A percentile compares a stretch with the other conserved stretches of the same genome.
Evolutionary conservation across 2,113 vertebrate species (phyloP).

Genomic region (Pycnonotus jocosus): DNA sequence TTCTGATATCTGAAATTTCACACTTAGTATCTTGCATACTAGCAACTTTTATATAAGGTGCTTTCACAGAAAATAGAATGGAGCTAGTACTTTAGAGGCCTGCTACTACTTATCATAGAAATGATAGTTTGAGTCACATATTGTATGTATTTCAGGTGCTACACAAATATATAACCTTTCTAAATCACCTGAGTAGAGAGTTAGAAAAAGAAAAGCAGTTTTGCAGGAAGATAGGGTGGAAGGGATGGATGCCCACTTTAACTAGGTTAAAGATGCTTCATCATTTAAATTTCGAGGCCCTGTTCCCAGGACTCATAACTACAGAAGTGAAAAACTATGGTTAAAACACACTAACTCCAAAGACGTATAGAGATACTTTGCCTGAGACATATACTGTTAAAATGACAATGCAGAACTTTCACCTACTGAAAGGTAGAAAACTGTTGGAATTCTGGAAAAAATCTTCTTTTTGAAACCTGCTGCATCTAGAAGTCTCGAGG

Average conservation of each 20-base stretch:
- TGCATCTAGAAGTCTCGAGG: neutral
- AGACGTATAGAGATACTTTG: neutral
- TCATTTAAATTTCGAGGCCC: neutral
- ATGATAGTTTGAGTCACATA: neutral
- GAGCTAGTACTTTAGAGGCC: neutral
- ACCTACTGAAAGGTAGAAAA: neutral
- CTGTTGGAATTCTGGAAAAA: no score
- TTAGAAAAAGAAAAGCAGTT: neutral
- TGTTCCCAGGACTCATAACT: neutral
- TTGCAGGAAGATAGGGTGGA: neutral
- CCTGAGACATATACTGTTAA: neutral
- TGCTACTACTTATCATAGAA: neutral
- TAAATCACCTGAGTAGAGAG: neutral
- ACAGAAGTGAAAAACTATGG: neutral
- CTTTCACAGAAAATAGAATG: neutral
- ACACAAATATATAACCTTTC: neutral
- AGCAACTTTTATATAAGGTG: neutral
- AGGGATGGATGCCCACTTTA: neutral
- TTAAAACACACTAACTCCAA: neutral
- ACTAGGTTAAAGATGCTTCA: neutral
- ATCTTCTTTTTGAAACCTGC: neutral
- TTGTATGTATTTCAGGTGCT: neutral
- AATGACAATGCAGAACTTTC: neutral
- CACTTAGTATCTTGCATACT: neutral
- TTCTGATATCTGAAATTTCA: neutral